Evolutionary conservation across 2,797 vertebrate genomes (phyloP).

Genomic region (Paramormyrops hopkinsi): DNA sequence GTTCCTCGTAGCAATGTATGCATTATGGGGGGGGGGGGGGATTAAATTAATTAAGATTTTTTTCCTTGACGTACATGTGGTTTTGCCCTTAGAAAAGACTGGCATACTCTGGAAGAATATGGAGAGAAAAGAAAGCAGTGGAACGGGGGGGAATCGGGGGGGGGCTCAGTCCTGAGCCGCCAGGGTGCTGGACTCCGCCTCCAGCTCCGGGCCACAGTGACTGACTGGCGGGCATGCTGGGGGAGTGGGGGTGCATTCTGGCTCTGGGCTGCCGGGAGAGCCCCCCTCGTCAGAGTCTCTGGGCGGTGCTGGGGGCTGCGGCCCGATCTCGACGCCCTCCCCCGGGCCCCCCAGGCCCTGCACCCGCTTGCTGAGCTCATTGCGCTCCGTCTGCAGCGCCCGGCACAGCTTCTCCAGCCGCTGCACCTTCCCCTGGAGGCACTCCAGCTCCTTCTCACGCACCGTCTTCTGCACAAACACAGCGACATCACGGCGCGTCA

Average conservation of each 20-base stretch:
- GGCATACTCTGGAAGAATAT: not conserved
- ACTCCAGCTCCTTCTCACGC: conserved; percentile 83
- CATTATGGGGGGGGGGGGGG: not conserved
- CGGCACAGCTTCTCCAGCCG: conserved; percentile 89
- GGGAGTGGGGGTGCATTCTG: conserved; percentile 37
- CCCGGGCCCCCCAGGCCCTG: conserved; percentile 70
- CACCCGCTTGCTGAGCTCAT: conserved; percentile 94
- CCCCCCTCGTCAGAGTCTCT: conserved; percentile 37
- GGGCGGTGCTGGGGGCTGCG: conserved; percentile 16
- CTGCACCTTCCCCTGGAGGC: conserved; percentile 89
- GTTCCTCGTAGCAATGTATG: not conserved
- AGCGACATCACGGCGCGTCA: not conserved
- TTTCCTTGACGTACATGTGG: not conserved
- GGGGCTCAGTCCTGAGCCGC: conserved; percentile 51
- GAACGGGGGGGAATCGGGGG: not conserved
- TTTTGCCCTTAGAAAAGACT: not conserved
- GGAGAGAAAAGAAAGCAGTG: conserved; percentile 22
- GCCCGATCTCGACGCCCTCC: not conserved
- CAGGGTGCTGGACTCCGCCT: conserved; percentile 35
- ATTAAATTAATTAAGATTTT: not conserved
- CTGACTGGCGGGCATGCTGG: conserved; percentile 25
- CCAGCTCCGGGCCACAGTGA: conserved; percentile 40
- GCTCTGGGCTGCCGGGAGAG: conserved; percentile 31
- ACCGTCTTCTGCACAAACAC: conserved; percentile 73
- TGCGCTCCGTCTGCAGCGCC: conserved; percentile 88